Base-by-base conservation (phyloP, 2,888 invertebrate species). In the Lasioglossum zephyrum region DNA sequence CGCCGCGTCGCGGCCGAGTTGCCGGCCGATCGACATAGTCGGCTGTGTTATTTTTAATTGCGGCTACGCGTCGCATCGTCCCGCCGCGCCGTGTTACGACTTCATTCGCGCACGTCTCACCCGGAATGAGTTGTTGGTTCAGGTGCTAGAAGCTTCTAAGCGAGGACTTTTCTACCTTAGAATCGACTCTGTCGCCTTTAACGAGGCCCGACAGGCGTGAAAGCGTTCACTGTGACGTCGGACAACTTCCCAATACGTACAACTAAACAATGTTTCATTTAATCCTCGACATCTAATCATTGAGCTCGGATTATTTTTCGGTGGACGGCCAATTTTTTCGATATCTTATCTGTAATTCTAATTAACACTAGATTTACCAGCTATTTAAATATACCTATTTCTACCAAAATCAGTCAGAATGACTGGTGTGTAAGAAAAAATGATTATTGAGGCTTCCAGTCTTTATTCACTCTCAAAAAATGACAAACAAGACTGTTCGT, bases 11-110 rank as follows among this genome's bases (percentile, higher is more conserved):
- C 74, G 60, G 57, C 47, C 44, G 53, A 66, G 81, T 73, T 77
- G 74, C 84, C 31, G 63, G 31, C 63, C 63, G 63, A 63, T 63
- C 63, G 74, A 82, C 82, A 74, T 74, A 49, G 73, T 69, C 41
- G 31, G 49, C 77, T 39, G 82, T 31, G 84, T 77, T 84, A 84
- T 84, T 84, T 84, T 84, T 84, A 84, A 84, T 84, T 84, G 84
- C 57, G 47, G 26, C 75, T 44, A 26, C 75, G 47, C 11, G 57
- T n/a, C 57, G n/a, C 49, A 47, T 57, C 60, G 60, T 8, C n/a
- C 2, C 57, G n/a, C 9, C 57, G 4, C 57, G 57, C 57, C 53
- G 44, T 36, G 57, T 22, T 31, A 77, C 70, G 22, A 69, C 75
- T 83, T 76, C 76, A 22, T 83, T 36, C 79, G 36, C 26, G 49